Conservation (phyloP, 2,113 vertebrate genomes). For the Euleptes europaea region DNA sequence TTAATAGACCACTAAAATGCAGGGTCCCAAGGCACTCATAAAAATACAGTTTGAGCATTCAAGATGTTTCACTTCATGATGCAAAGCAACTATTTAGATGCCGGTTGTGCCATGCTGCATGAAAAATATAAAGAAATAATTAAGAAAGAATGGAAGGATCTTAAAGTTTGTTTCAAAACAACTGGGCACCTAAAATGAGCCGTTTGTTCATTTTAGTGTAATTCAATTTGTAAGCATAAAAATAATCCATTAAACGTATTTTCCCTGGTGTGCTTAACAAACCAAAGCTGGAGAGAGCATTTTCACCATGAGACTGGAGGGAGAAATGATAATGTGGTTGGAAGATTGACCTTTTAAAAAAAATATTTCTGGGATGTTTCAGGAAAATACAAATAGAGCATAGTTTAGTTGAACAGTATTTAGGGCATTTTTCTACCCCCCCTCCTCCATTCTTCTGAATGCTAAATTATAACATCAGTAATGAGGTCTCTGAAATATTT, state of each 20-base stretch:
- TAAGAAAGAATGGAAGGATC: slow-evolving; percentile 67
- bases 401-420: slow-evolving; percentile 24
- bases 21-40: slow-evolving; percentile 82
- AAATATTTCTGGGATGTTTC: background rate
- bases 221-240: slow-evolving; percentile 49
- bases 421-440: background rate
- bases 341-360: slow-evolving; percentile 33
- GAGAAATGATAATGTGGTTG: slow-evolving; percentile 50
- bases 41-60: slow-evolving; percentile 88
- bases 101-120: slow-evolving; percentile 73
- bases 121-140: slow-evolving; percentile 76
- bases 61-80: slow-evolving; percentile 78
- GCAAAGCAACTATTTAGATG: slow-evolving; percentile 84
- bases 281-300: background rate
- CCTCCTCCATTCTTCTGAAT: slow-evolving; percentile 9
- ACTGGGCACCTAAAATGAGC: slow-evolving; percentile 59
- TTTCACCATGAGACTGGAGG: slow-evolving; percentile 31
- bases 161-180: slow-evolving; percentile 71
- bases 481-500: background rate
- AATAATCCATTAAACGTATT: slow-evolving; percentile 56
- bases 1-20: slow-evolving; percentile 89
- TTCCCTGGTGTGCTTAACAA: slow-evolving; percentile 57
- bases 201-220: slow-evolving; percentile 43
- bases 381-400: slow-evolving; percentile 32
- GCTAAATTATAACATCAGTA: background rate